Base-by-base conservation (phyloP, 2,113 vertebrate genomes). In the Brachirus orientalis region DNA sequence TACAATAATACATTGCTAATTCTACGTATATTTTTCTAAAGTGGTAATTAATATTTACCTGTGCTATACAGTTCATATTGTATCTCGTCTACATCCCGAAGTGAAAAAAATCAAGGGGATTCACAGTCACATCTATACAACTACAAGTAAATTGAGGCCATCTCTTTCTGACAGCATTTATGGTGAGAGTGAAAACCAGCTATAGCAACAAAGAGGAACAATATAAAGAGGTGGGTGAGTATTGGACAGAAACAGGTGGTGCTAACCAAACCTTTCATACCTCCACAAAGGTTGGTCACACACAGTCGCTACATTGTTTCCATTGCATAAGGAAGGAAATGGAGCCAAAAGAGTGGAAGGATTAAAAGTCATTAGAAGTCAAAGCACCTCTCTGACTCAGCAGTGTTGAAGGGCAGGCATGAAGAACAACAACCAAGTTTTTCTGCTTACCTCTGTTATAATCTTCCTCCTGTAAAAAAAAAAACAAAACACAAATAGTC, bases 391-490 rank as follows among this genome's bases (percentile, higher is more conserved):
- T 51, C 77, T 84, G 69, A 87, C 41, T 85, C 63, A 75, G 72
- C 83, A 75, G 10, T 14, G 59, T 28, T 57, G 57, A 53, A 45
- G 36, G 36, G 16, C 55, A 53, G 43, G 16, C 53, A 63, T 57
- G 18, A 70, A 41, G 40, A 59, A 50, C 14, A 69, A 63, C 37
- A 64, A 22, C 1, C 1, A 9, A 37, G n/a, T 65, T 37, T 44
- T 79, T 83, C n/a, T 75, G 79, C 91, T 92, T 90, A 93, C 94
- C 95, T 94, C 93, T 94, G 83, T 95, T 95, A 85, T 93, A 94
- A 78, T 98, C 96, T 94, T 99, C 97, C 90, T 96, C 97, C 97
- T 99, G 89, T 36, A 85, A 92, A 91, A 89, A 85, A 55, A 80
- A 18, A 84, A 37, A 75, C 8, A 54, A 17, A 69, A 28, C 28